phyloP scores from a whole-genome alignment of 1,140 invertebrate genomes.

The Centruroides sculpturatus region DNA sequence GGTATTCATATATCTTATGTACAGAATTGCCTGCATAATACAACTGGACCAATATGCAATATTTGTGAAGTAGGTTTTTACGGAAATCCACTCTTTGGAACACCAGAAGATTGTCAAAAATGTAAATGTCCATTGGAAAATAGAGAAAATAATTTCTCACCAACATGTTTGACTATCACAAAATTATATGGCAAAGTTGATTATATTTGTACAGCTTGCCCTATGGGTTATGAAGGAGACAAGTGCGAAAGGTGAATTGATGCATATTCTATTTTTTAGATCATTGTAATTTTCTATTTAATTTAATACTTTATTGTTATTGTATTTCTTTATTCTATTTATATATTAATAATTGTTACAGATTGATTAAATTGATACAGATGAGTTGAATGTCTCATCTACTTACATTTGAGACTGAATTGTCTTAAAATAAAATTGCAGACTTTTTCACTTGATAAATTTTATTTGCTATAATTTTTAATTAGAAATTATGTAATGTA shows the following conservation, averaged over 20 bases:
- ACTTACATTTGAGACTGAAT: too few species aligned
- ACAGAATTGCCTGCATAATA: slow-evolving; percentile 69
- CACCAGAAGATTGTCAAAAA: slow-evolving; percentile 42
- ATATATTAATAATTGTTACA: too few species aligned
- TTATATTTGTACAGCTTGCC: slow-evolving; percentile 80
- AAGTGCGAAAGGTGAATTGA: slow-evolving; percentile 68
- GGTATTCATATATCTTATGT: slow-evolving; percentile 3
- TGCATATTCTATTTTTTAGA: too few species aligned
- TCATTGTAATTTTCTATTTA: too few species aligned
- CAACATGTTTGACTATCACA: slow-evolving; percentile 47
- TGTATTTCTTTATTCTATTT: too few species aligned
- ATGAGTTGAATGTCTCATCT: too few species aligned
- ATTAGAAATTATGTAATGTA: too few species aligned
- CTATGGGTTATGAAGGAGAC: slow-evolving; percentile 73
- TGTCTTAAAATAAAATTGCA: too few species aligned
- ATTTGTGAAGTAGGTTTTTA: slow-evolving; percentile 67
- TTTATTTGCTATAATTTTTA: too few species aligned
- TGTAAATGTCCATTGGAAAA: slow-evolving; percentile 55
- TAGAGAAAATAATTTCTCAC: slow-evolving; percentile 68
- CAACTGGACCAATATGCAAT: slow-evolving; percentile 58
- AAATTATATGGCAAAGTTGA: slow-evolving; percentile 34
- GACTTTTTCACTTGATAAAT: too few species aligned
- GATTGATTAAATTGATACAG: too few species aligned
- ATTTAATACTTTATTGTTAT: too few species aligned
- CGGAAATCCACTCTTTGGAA: slow-evolving; percentile 46